Conservation (phyloP, 2,888 invertebrate genomes). For the Cistogaster globosa region DNA sequence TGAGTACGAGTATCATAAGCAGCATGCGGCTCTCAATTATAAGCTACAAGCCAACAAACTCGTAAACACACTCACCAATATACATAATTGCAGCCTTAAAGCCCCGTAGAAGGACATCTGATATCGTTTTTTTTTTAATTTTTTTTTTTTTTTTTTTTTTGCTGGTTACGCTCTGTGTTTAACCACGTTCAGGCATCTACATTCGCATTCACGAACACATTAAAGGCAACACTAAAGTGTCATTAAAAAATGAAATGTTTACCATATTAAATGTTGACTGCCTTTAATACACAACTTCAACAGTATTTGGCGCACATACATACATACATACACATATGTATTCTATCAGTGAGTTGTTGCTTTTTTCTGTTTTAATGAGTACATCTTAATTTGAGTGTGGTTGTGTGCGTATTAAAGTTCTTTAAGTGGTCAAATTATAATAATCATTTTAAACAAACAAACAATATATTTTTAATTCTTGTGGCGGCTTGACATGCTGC, state of each 20-base stretch:
- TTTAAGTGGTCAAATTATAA: conserved; percentile 59
- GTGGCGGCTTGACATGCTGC: background rate
- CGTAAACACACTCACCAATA: conserved; percentile 5
- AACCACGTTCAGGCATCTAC: conserved; percentile 42
- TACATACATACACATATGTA: background rate
- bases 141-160: conserved; percentile 1
- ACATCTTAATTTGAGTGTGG: conserved; percentile 41
- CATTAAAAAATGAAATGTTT: conserved; percentile 58
- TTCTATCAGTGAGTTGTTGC: conserved; percentile 40
- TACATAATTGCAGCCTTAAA: background rate
- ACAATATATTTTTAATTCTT: conserved; percentile 13
- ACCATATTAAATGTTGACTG: conserved; percentile 57
- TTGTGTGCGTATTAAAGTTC: conserved; percentile 51
- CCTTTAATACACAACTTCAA: conserved; percentile 43
- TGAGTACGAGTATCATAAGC: conserved; percentile 52
- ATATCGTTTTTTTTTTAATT: conserved; percentile 21
- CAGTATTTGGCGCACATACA: conserved; percentile 18
- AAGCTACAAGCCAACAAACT: conserved; percentile 20
- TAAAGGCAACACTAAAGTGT: conserved; percentile 58
- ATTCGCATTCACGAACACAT: conserved; percentile 41
- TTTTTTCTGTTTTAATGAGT: conserved; percentile 46
- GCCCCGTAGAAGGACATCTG: conserved; percentile 39
- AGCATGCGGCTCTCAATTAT: conserved; percentile 61
- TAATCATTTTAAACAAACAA: conserved; percentile 20
- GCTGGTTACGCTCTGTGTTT: conserved; percentile 18